A percentile compares a stretch with the other conserved stretches of the same genome.
Conservation (phyloP, 2,888 invertebrate species). For the Galerucella calmariensis region DNA sequence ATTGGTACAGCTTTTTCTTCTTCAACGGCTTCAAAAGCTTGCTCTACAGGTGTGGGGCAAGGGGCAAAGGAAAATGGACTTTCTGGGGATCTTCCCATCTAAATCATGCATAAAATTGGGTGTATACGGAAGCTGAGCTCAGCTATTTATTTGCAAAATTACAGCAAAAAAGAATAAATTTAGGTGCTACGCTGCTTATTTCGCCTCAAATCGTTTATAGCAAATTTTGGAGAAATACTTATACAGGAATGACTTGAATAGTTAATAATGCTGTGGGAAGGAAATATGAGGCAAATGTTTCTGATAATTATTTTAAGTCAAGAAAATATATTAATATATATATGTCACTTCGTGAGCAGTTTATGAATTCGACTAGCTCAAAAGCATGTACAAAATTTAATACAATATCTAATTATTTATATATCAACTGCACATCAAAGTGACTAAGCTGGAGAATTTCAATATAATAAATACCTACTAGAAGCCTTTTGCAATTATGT, state of each 20-base stretch:
- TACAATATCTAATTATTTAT: no score
- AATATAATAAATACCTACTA: no score
- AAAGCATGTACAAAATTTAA: no score
- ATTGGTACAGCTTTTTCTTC: constrained; percentile 59
- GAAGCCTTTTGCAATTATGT: no score
- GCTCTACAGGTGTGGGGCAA: constrained; percentile 67
- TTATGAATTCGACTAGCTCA: no score
- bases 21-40: constrained; percentile 65
- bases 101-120: constrained; percentile 60
- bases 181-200: constrained; percentile 47
- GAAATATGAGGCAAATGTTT: neutral
- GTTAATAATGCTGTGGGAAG: constrained; percentile 30
- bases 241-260: constrained; percentile 7
- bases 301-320: neutral
- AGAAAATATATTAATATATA: no score
- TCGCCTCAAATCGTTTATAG: constrained; percentile 38
- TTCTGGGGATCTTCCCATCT: constrained; percentile 64
- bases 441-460: no score
- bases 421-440: no score
- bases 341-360: no score
- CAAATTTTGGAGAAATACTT: constrained; percentile 22
- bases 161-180: constrained; percentile 56
- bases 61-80: constrained; percentile 62
- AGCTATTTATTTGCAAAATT: constrained; percentile 57
- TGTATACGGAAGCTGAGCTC: constrained; percentile 56